phyloP scores from a whole-genome alignment of 64 coral and sea anemone genomes.

The Trachythela sp. region DNA sequence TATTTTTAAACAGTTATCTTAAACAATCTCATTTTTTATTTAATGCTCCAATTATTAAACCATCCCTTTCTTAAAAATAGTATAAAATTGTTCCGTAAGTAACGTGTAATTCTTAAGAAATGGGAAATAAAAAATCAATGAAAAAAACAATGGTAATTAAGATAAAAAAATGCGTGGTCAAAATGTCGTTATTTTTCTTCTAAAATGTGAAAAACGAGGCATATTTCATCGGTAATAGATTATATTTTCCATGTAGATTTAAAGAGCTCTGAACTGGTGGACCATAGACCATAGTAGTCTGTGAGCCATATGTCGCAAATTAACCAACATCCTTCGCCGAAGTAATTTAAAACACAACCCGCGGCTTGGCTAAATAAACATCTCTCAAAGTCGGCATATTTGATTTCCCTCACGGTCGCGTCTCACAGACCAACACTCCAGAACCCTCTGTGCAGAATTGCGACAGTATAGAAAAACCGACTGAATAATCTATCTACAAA shows the following conservation, averaged over 20 bases:
- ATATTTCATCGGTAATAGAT: neutral
- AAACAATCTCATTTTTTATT: neutral
- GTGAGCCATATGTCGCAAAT: conserved; percentile 18
- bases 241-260: neutral
- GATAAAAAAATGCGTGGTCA: neutral
- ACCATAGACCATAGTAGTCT: neutral
- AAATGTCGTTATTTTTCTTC: neutral
- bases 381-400: conserved; percentile 20
- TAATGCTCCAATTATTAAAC: neutral
- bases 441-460: conserved; percentile 24
- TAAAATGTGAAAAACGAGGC: neutral
- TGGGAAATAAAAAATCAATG: neutral
- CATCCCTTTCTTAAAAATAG: neutral
- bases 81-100: neutral
- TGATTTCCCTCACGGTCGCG: neutral
- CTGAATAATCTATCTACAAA: neutral
- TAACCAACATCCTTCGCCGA: conserved; percentile 3
- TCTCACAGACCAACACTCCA: neutral
- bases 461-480: neutral
- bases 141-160: neutral
- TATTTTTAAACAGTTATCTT: neutral
- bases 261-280: neutral
- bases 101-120: neutral
- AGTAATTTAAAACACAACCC: conserved; percentile 30
- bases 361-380: conserved; percentile 31